A percentile compares a stretch with the other conserved stretches of the same genome.
phyloP scores from a whole-genome alignment of 2,113 vertebrate species.

The Thalassarche chlororhynchos region DNA sequence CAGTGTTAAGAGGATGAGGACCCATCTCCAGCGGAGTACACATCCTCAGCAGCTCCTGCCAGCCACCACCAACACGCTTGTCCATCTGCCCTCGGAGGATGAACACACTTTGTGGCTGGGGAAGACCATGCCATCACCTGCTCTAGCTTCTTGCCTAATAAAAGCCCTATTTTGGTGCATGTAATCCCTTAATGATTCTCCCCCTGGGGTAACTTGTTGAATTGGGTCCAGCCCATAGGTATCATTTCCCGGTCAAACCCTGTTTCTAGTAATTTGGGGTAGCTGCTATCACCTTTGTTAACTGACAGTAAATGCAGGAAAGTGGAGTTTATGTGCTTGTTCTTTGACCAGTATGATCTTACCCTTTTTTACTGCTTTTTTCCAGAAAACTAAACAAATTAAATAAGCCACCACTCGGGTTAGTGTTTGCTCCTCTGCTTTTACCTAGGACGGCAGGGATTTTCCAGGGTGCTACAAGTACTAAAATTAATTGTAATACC shows the following conservation, averaged over 20 bases:
- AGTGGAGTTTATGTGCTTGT: neutral
- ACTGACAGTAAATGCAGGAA: neutral
- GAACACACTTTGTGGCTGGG: neutral
- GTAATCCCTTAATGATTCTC: neutral
- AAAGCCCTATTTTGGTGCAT: neutral
- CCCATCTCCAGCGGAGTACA: rapidly evolving
- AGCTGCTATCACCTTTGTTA: neutral
- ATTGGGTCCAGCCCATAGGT: neutral
- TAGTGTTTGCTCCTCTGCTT: neutral
- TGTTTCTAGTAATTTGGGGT: neutral
- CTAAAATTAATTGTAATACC: neutral
- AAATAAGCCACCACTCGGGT: neutral
- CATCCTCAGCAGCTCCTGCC: neutral
- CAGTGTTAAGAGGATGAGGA: rapidly evolving
- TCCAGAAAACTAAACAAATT: neutral
- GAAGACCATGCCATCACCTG: neutral
- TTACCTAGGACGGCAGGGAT: neutral
- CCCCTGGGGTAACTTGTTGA: neutral
- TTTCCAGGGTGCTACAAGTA: neutral
- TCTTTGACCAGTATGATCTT: neutral
- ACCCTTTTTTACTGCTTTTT: neutral
- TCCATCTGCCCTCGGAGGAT: neutral
- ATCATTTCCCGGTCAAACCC: neutral
- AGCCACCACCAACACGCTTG: rapidly evolving
- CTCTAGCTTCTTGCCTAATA: neutral